phyloP scores from a whole-genome alignment of 2,797 vertebrate species.

The Galago senegalensis region DNA sequence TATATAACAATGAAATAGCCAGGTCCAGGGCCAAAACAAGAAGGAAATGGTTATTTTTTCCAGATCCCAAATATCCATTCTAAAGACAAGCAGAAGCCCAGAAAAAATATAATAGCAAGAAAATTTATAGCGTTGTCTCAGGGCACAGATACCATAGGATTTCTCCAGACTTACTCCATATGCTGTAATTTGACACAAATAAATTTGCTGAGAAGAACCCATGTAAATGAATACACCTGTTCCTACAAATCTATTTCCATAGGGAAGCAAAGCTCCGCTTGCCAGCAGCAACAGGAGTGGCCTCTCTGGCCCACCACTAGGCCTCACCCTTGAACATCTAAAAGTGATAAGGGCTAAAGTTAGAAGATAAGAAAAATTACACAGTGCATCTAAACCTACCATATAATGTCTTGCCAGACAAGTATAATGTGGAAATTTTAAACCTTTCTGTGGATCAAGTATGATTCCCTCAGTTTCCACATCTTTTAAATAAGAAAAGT shows the following conservation, averaged over 20 bases:
- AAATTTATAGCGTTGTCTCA: not conserved
- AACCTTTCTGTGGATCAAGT: not conserved
- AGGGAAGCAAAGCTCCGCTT: not conserved
- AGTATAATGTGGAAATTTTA: not conserved
- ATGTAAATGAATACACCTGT: conserved; percentile 4
- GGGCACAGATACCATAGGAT: not conserved
- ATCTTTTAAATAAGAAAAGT: conserved; percentile 30
- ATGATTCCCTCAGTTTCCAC: not conserved
- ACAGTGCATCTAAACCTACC: not conserved
- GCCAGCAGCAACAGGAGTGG: not conserved
- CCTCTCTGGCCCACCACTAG: not conserved
- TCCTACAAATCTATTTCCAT: not conserved
- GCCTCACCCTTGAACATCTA: not conserved
- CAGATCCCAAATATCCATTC: not conserved
- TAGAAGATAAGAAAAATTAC: not conserved
- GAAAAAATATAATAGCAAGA: not conserved
- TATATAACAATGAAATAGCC: not conserved
- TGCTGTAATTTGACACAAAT: not conserved
- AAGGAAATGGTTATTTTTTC: not conserved
- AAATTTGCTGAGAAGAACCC: not conserved
- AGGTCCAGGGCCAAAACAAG: not conserved
- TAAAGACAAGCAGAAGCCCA: not conserved
- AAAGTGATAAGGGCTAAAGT: not conserved
- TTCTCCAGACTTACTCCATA: conserved; percentile 17
- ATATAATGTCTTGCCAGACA: not conserved